These are phyloP conservation scores for Sphinx pinastri DNA, from an alignment of 2,888 invertebrate species.

Conservation along the genomic window DNA sequence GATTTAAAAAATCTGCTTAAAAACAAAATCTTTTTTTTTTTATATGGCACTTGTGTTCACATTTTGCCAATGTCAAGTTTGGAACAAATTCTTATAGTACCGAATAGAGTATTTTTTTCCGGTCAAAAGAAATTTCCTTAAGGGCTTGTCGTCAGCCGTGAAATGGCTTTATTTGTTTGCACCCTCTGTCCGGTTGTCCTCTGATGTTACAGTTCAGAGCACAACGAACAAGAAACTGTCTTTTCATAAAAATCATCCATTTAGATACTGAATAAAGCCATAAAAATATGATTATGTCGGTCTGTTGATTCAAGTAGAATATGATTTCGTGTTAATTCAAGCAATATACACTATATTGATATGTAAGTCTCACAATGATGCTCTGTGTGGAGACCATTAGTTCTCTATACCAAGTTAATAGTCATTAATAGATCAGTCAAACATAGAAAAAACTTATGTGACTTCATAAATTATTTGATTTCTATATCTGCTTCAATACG, in stretches of 20 bases:
- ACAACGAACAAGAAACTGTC: conserved; percentile 15
- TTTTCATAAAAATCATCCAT: conserved; percentile 1
- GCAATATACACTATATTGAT: no score
- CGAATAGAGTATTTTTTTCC: conserved; percentile 46
- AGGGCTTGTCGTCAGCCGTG: conserved; percentile 38
- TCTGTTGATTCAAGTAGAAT: neutral
- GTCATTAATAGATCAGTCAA: neutral
- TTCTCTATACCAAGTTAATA: neutral
- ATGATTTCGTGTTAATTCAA: neutral
- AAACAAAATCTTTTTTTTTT: no score
- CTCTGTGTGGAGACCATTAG: no score
- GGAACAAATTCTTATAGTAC: conserved; percentile 29
- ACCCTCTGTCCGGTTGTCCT: conserved; percentile 46
- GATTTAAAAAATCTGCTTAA: neutral
- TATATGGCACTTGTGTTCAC: no score
- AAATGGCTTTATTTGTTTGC: conserved; percentile 52
- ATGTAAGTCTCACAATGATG: no score
- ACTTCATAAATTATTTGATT: no score
- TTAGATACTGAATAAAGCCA: neutral
- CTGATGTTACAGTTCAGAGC: conserved; percentile 39
- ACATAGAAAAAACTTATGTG: neutral
- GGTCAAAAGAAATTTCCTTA: conserved; percentile 42
- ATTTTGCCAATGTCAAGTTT: no score
- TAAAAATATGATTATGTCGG: neutral
- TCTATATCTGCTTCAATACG: no score